Conservation (phyloP, 2,113 vertebrate genomes). For the Nesoenas mayeri region DNA sequence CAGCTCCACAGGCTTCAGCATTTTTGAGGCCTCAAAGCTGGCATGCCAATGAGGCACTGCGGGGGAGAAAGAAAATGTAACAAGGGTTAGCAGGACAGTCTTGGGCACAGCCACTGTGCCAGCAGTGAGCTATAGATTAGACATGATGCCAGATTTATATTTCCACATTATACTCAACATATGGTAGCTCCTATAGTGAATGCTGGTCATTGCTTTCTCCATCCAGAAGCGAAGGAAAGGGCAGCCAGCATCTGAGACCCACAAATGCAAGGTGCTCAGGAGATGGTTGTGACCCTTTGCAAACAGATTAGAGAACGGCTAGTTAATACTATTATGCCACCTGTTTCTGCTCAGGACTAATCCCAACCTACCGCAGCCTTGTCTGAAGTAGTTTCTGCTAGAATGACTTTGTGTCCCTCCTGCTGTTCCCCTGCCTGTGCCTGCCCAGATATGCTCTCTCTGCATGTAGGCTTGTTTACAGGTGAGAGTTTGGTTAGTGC, state of each 20-base stretch:
- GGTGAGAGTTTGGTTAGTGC: background rate
- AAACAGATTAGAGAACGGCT: background rate
- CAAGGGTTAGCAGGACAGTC: background rate
- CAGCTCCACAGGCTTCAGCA: background rate
- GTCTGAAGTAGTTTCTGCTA: background rate
- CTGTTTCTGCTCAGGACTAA: background rate
- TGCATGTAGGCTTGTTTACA: background rate
- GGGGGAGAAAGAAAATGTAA: background rate
- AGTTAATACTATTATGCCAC: fast-evolving
- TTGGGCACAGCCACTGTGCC: no score
- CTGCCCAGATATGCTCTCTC: background rate
- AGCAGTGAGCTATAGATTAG: background rate
- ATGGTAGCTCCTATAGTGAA: background rate
- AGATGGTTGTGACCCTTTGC: background rate
- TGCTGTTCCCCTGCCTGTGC: background rate
- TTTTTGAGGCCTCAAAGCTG: background rate
- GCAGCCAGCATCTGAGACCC: background rate
- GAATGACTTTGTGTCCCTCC: background rate
- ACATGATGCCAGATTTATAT: no score
- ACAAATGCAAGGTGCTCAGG: fast-evolving
- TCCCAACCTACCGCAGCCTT: background rate
- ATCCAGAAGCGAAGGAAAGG: background rate
- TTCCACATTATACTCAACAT: background rate
- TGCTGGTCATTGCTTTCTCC: background rate
- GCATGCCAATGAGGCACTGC: background rate